Base-by-base conservation (phyloP, 2,888 invertebrate genomes). In the Trachelus troglodyta region DNA sequence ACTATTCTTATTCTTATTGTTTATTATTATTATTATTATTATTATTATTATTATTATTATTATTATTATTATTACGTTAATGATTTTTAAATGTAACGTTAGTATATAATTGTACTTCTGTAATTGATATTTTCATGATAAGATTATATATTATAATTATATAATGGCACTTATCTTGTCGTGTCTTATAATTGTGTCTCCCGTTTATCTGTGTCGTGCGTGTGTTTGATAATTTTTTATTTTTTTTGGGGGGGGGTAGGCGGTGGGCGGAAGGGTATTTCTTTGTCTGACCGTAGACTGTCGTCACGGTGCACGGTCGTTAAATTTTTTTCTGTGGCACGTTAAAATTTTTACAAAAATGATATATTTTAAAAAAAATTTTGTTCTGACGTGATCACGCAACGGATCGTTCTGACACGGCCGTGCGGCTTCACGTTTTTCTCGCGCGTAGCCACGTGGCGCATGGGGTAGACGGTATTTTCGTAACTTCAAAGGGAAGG, bases 61-160 rank as follows among this genome's bases (percentile, higher is more conserved):
- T 35, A 75, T 79, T 76, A 69, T 74, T 73, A 80, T 80, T 80
- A 83, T 85, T 84, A 81, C 83, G 82, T 87, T 88, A 86, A 84
- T 80, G 81, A 80, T 85, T 82, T 83, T 83, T 83, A 82, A 85
- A 81, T 80, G 81, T 84, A 83, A 79, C 81, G 74, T 77, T 83
- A 84, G 81, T 79, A 83, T 84, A 84, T 79, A 80, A 83, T 80
- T 82, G 82, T 86, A 86, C 78, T 85, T 84, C 82, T 87, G 83
- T 85, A 85, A 84, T 76, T 82, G 77, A 85, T 83, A 84, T 77
- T 84, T 85, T 86, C 81, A 81, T 80, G 74, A 80, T 77, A 80
- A 82, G 81, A 82, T 82, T 83, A 81, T 76, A 83, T 76, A 77
- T 77, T 73, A 74, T 81, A 79, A 78, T 80, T 81, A 80, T 34